Base-by-base conservation (phyloP, 2,888 invertebrate species). In the Unio delphinus region DNA sequence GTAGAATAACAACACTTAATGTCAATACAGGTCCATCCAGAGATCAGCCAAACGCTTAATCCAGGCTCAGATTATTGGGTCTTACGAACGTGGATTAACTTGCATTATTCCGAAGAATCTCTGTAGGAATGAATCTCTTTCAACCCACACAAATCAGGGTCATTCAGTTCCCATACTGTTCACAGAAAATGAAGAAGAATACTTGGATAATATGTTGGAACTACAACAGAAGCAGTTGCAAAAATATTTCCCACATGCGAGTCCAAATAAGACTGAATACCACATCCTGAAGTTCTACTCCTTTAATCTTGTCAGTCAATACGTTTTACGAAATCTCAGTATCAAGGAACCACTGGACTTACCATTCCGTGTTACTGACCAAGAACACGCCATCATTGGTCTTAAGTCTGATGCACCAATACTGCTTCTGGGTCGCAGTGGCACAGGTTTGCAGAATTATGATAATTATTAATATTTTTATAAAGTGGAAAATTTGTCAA, bases 271-370 rank as follows among this genome's bases (percentile, higher is more conserved):
- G 56, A 81, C 79, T 11, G 87, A 87, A 68, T 87, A 82, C 65
- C 83, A 86, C 73, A 85, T 87, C 59, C 80, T 87, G 67, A 87
- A 87, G 74, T 87, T 87, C 73, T 87, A 87, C 72, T 76, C 83
- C 0, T 86, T 86, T 68, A 72, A 82, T 4, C 80, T 87, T 4
- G 83, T 86, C 28, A 78, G 75, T 54, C 80, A 81, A 59, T 28
- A 55, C 74, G 18, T 67, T 77, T 17, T 65, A 62, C 18, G 58
- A 67, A 45, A 54, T 63, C 17, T 65, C 26, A 7, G n/a, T 20
- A 18, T 63, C 67, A 45, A 8, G 63, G 72, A 6, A 20, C 4
- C 30, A 30, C 30, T 4, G 30, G 75, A 76, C 23, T 73, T 76
- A 28, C 80, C 80, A 15, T 80, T 80, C 59, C 67, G 68, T 17